phyloP scores from a whole-genome alignment of 2,888 invertebrate species.

The Archips xylosteana region DNA sequence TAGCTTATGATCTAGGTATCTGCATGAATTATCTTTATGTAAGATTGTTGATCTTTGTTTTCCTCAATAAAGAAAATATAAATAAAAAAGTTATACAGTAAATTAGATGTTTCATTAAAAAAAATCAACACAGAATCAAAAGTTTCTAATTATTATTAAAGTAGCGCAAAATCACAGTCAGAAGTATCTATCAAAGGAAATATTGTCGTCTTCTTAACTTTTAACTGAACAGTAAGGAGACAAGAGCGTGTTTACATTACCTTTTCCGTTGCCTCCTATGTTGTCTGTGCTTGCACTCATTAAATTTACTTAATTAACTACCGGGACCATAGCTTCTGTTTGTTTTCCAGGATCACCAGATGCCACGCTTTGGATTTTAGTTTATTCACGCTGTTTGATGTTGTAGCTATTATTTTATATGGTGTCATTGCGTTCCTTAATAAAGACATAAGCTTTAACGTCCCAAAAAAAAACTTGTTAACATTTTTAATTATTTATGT shows the following conservation, averaged over 20 bases:
- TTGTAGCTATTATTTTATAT: not conserved
- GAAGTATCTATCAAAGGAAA: too few relatives aligned
- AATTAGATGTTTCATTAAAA: too few relatives aligned
- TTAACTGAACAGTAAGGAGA: too few relatives aligned
- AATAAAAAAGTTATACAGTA: too few relatives aligned
- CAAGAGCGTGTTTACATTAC: not conserved
- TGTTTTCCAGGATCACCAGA: constrained; percentile 5
- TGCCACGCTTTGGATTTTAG: constrained; percentile 1
- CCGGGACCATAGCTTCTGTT: not conserved
- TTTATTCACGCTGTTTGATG: constrained; percentile 2
- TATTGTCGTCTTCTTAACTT: too few relatives aligned
- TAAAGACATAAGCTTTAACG: not conserved
- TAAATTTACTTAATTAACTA: not conserved
- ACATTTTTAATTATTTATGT: not conserved
- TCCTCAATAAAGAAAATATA: too few relatives aligned
- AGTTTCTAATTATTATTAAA: too few relatives aligned
- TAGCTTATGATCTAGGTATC: too few relatives aligned
- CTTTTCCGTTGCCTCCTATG: not conserved
- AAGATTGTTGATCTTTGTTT: too few relatives aligned
- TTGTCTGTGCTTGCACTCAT: not conserved
- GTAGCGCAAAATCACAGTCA: too few relatives aligned
- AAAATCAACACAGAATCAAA: too few relatives aligned
- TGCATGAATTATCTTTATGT: too few relatives aligned
- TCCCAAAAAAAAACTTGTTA: not conserved
- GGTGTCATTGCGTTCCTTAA: not conserved